Percentiles rank a stretch among this genome's conserved stretches.
Conservation (phyloP, 2,888 invertebrate species). For the Gymnocheta viridis region DNA sequence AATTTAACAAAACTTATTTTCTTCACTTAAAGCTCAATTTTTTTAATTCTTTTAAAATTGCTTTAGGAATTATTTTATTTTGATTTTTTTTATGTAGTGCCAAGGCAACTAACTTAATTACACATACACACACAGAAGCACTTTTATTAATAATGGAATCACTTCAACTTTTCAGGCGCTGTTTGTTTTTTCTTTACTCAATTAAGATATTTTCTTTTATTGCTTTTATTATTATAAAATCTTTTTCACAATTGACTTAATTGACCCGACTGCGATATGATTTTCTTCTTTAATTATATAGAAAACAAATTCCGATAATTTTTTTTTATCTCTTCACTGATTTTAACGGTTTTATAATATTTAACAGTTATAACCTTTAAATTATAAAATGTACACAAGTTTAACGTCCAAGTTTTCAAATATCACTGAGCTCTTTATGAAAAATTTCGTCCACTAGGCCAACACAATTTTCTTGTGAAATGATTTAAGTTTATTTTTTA, state of each 20-base stretch:
- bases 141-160: background rate
- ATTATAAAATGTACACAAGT: conserved; percentile 36
- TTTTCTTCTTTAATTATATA: background rate
- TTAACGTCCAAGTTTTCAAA: conserved; percentile 63
- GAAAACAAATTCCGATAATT: conserved; percentile 9
- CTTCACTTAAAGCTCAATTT: background rate
- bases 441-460: conserved; percentile 34
- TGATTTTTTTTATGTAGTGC: background rate
- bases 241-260: conserved; percentile 42
- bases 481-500: conserved; percentile 42
- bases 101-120: conserved; percentile 24
- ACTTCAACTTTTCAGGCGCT: too few relatives aligned
- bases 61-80: background rate
- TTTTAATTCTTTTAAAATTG: background rate
- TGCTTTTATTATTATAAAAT: background rate
- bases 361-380: background rate
- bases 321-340: conserved; percentile 15
- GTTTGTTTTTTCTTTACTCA: background rate
- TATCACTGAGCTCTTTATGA: conserved; percentile 60
- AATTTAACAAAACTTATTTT: background rate
- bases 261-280: conserved; percentile 36
- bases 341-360: conserved; percentile 2
- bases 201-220: conserved; percentile 9
- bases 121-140: background rate
- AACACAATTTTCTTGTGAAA: conserved; percentile 52